phyloP scores from a whole-genome alignment of 2,797 vertebrate species.

The Chiloscyllium punctatum region DNA sequence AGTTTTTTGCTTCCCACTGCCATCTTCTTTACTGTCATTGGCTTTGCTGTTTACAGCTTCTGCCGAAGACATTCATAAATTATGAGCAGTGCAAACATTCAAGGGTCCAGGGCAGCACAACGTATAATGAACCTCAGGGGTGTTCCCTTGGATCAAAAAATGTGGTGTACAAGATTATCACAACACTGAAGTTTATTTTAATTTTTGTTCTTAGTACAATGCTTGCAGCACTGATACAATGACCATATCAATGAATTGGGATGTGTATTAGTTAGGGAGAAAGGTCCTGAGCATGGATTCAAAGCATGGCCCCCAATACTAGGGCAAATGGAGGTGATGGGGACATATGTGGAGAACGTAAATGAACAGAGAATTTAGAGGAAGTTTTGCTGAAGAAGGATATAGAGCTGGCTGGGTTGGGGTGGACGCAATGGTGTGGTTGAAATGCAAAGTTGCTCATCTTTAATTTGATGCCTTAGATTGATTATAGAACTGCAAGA shows the following conservation, averaged over 20 bases:
- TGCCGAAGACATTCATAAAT: constrained; percentile 8
- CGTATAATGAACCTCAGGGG: not conserved
- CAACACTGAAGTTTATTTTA: not conserved
- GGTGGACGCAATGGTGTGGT: not conserved
- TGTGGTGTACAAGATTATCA: not conserved
- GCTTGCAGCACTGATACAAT: not conserved
- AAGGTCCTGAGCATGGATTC: not conserved
- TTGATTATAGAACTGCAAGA: not conserved
- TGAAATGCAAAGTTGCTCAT: not conserved
- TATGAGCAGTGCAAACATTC: constrained; percentile 13
- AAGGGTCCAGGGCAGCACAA: not conserved
- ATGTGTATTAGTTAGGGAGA: not conserved
- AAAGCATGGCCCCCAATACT: not conserved
- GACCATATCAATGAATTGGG: not conserved
- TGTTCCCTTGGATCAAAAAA: not conserved
- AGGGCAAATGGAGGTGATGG: not conserved
- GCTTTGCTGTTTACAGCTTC: constrained; percentile 14
- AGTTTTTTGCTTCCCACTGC: constrained; percentile 57
- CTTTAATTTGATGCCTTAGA: not conserved
- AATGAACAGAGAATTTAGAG: not conserved
- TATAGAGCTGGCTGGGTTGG: not conserved
- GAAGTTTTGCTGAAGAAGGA: not conserved
- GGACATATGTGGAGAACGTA: too few relatives aligned
- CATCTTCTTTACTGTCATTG: not conserved
- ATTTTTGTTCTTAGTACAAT: not conserved